A percentile compares a stretch with the other conserved stretches of the same genome.
Conservation (phyloP, 1,140 invertebrate genomes). For the Brachionus paranguensis region DNA sequence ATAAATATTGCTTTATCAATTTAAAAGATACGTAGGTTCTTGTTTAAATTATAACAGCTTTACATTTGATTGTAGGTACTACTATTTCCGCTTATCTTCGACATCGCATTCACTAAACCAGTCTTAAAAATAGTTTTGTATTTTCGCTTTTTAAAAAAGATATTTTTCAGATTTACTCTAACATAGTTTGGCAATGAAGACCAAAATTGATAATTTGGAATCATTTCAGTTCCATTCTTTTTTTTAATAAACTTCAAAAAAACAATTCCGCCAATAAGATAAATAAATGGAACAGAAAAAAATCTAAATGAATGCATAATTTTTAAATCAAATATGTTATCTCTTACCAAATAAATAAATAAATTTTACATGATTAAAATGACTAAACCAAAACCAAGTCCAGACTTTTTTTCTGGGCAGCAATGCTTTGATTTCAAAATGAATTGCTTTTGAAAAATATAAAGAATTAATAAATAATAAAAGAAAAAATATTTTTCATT, state of each 20-base stretch:
- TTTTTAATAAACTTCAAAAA: slow-evolving; percentile 14
- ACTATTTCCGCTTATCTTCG: neutral
- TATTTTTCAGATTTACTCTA: neutral
- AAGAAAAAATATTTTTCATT: neutral
- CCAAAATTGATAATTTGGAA: slow-evolving; percentile 8
- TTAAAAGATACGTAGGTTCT: no score
- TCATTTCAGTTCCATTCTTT: neutral
- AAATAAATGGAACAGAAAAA: neutral
- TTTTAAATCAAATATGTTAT: neutral
- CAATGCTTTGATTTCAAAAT: neutral
- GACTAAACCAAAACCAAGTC: neutral
- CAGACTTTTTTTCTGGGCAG: neutral
- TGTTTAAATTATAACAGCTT: neutral
- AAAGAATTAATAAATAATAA: neutral
- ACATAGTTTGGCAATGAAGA: neutral
- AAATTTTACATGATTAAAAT: neutral
- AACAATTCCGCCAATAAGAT: neutral
- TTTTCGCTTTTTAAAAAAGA: neutral
- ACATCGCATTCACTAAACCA: neutral
- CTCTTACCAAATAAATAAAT: neutral
- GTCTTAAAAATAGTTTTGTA: neutral
- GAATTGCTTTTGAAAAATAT: neutral
- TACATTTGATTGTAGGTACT: neutral
- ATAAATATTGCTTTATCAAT: no score
- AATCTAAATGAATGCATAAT: neutral